Base-by-base conservation (phyloP, 2,888 invertebrate species). In the Caenorhabditis panamensis region DNA sequence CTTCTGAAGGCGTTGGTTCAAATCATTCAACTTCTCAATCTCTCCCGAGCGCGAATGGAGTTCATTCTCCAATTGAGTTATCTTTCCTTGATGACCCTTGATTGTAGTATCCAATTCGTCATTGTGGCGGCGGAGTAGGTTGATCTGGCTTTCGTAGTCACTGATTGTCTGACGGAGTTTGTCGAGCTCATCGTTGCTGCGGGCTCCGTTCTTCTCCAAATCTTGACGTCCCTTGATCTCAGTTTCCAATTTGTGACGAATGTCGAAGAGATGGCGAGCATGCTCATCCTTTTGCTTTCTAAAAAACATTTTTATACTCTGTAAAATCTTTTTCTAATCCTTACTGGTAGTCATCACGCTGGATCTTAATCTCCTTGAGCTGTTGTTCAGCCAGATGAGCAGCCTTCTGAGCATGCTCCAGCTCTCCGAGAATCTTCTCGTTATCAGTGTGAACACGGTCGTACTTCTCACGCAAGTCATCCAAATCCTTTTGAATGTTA, bases 81-180 rank as follows among this genome's bases (percentile, higher is more conserved):
- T 69, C 76, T 89, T 90, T 51, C 89, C 89, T 81, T 89, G 89
- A n/a, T 84, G 83, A 31, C 85, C 88, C 84, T 90, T 90, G 59
- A 89, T 86, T 31, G 88, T 87, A 1, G 89, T 87, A 71, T 90
- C 90, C 53, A 90, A 82, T 44, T 90, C 90, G 66, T 90, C 90
- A 53, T 90, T 90, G 79, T 88, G 88, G 49, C 88, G 84, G 24
- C 89, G 87, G 8, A 90, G 82, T n/a, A 89, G 79, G 68, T 87
- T 84, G 58, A 89, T 77, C 73, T 87, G 88, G 49, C 88, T 84
- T 61, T 90, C 89, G 54, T 84, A 86, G 66, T 90, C 89, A 31
- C 82, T 84, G 61, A 90, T 82, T 18, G 83, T 81, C 41, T 84
- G 82, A 24, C 85, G 86, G 6, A 86, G 83, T 75, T 86, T 88